Evolutionary conservation across 2,888 invertebrate genomes (phyloP), one percentile per base, ranked within the genome.

Genomic region (Subacronicta megacephala): DNA sequence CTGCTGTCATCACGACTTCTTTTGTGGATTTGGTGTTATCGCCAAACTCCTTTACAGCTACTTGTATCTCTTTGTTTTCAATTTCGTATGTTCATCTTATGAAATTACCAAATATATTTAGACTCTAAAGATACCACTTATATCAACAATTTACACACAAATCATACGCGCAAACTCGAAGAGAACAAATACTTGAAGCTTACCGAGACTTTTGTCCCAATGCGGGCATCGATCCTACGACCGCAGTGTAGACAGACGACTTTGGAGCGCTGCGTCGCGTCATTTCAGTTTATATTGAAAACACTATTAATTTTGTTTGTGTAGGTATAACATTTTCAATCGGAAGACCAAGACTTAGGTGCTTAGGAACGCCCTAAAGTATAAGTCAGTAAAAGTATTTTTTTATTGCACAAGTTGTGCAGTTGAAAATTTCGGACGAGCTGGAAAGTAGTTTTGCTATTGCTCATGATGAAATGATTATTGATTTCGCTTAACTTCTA

Each of bases 191-290:
- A 52, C 44, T 41, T 70, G 65, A 64, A 38, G 52, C 45, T 37
- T 43, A 36, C 46, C 42, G 51, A 52, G 64, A 64, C 64, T 70
- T 64, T 49, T 50, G 58, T 64, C 41, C 51, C 45, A 70, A 70
- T 66, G 71, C 71, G 58, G 35, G 52, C 66, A 66, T 66, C 66
- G 71, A 66, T 66, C 70, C 51, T 45, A 33, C 52, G 49, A 57
- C 47, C 58, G 42, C 51, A 31, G 49, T 70, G 65, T 38, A 12
- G 47, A 35, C 51, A 44, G n/a, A 41, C 37, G 33, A 58, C 45
- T 52, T 42, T n/a, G 35, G 29, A 57, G 18, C 15, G 41, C 52
- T 63, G 52, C 58, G 57, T 41, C 57, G 52, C 58, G 57, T 41
- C 57, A 69, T 57, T 56, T 46, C 31, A 13, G 20, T 15, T 16